These are phyloP conservation scores for Alouatta palliata DNA, from an alignment of 2,113 vertebrate genomes.

Conservation along the genomic window DNA sequence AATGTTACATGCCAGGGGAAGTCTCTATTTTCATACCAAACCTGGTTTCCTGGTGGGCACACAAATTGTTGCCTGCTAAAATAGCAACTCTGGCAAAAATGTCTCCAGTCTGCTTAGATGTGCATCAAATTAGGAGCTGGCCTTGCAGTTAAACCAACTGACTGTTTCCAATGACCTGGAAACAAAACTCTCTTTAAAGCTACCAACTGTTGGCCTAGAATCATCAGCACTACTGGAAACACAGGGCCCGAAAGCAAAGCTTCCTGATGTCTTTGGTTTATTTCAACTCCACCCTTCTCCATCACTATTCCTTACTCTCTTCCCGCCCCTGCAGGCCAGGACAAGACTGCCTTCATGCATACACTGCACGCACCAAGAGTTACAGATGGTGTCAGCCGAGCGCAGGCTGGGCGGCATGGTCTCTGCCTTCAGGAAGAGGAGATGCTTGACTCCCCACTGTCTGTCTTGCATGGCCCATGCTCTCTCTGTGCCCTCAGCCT, in stretches of 20 bases:
- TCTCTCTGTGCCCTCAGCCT: background rate
- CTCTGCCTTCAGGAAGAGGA: background rate
- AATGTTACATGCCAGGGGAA: background rate
- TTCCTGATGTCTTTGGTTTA: background rate
- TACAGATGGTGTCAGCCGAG: background rate
- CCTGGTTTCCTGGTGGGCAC: slow-evolving; percentile 77
- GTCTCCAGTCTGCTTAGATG: slow-evolving; percentile 55
- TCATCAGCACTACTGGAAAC: background rate
- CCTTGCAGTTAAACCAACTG: slow-evolving; percentile 30
- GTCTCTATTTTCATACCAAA: slow-evolving; percentile 72
- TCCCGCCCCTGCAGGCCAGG: background rate
- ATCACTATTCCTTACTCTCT: background rate
- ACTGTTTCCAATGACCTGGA: slow-evolving; percentile 50
- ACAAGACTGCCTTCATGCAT: rapidly evolving
- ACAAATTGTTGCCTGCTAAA: slow-evolving; percentile 75
- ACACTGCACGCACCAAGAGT: rapidly evolving
- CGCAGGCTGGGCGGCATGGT: rapidly evolving
- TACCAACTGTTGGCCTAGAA: background rate
- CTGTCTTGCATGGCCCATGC: too few relatives aligned
- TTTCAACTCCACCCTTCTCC: background rate
- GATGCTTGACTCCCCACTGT: rapidly evolving
- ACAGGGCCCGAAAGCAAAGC: background rate
- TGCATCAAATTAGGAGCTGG: slow-evolving; percentile 1
- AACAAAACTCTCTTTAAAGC: slow-evolving; percentile 38
- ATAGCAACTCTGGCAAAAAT: slow-evolving; percentile 61